Conservation (phyloP, 2,113 vertebrate species). For the Alosa alosa region DNA sequence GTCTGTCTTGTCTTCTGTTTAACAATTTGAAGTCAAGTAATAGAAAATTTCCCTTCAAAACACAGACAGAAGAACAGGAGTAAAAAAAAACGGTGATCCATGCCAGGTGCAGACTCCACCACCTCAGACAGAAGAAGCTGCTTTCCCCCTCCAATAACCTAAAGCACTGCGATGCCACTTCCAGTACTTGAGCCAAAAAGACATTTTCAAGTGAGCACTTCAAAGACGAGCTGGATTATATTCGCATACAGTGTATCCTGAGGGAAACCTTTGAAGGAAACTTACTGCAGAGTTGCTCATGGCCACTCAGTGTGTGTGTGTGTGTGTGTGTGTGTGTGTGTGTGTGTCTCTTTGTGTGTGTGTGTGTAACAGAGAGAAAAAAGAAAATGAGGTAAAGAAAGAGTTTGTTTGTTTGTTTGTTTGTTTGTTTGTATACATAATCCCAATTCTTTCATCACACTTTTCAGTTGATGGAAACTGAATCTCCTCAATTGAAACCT, state of each 20-base stretch:
- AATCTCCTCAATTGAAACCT: not conserved
- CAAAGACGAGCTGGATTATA: slow-evolving; percentile 76
- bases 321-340: slow-evolving; percentile 31
- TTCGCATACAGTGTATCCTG: slow-evolving; percentile 67
- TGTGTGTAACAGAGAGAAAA: not conserved
- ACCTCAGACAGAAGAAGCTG: slow-evolving; percentile 52
- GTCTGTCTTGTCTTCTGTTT: not conserved
- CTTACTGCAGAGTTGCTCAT: slow-evolving; percentile 66
- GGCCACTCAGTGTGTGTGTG: slow-evolving; percentile 56
- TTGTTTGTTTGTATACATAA: slow-evolving; percentile 65
- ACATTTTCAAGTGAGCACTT: slow-evolving; percentile 74
- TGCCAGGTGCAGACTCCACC: slow-evolving; percentile 72
- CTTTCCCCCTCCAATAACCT: slow-evolving; percentile 70
- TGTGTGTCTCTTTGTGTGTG: slow-evolving; percentile 33
- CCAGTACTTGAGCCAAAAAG: slow-evolving; percentile 66
- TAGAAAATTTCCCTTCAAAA: not conserved
- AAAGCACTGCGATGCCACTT: slow-evolving; percentile 67
- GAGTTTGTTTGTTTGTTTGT: slow-evolving; percentile 64
- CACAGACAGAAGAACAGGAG: not conserved
- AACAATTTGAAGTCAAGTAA: not conserved
- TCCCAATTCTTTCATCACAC: slow-evolving; percentile 66
- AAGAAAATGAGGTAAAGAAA: not conserved
- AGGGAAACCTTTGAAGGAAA: slow-evolving; percentile 76
- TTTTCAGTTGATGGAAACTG: slow-evolving; percentile 27
- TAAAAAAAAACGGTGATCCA: not conserved